Evolutionary conservation across 37 sponge, comb jelly and placozoan genomes (phyloP), one percentile per base, ranked within the genome.

Genomic region (Diacarnus erythraeanus): DNA sequence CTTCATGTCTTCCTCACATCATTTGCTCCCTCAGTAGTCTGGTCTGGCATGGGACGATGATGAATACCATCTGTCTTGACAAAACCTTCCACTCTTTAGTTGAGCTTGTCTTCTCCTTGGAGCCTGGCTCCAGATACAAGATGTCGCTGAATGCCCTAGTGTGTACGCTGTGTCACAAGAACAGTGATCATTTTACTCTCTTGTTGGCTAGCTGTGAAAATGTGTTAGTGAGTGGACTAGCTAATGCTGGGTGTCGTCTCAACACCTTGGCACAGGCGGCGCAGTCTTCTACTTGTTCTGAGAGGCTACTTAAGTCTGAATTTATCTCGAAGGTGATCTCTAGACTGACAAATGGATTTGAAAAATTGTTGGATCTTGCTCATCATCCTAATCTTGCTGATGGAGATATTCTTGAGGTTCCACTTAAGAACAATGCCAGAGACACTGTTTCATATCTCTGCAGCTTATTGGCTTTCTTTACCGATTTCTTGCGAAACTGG

Each of bases 401-500:
- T 1, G 43, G 23, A 37, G 12, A 31, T 2, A 42, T 39, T 34
- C 64, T 0, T 18, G 72, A 57, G 2, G 44, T 59, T 47, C 63
- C 29, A 0, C 2, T 20, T 27, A 27, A 23, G 21, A 43, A 69
- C 0, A 35, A 41, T 1, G 66, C 64, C 18, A n/a, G 43, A 4
- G 22, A 74, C 3, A 64, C 12, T 0, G 59, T 88, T 0, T 56
- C 42, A 35, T 59, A 43, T 3, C 34, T 68, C 9, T 77, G 79
- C 35, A 57, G 35, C 23, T 38, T 51, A 20, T 59, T 92, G 39
- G 79, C 82, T 3, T 92, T 92, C 35, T 80, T 92, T 20, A 77
- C 93, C 2, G 76, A 88, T 17, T 67, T 92, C 38, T 35, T 69
- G 29, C 69, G 64, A 23, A 57, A 71, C 60, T 78, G 77, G 64